Evolutionary conservation across 2,113 vertebrate genomes (phyloP).

Genomic region (Platycercus adscitus): DNA sequence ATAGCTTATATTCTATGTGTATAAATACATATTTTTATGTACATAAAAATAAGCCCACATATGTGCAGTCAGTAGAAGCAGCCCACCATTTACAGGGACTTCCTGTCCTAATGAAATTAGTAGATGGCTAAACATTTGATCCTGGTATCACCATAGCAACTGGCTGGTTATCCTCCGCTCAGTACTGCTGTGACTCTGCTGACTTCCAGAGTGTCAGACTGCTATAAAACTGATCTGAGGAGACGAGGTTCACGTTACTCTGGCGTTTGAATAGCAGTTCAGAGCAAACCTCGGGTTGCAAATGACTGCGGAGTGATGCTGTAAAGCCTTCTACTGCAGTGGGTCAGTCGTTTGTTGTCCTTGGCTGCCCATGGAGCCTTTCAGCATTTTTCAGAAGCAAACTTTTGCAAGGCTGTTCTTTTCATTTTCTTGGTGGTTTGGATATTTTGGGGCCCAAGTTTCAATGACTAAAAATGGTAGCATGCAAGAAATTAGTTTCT

Average conservation of each 20-base stretch:
- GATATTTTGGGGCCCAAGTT: neutral
- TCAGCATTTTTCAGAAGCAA: neutral
- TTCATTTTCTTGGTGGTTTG: neutral
- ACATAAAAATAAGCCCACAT: neutral
- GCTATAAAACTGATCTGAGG: neutral
- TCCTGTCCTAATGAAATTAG: neutral
- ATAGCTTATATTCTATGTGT: too few species aligned
- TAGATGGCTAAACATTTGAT: neutral
- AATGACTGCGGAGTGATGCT: neutral
- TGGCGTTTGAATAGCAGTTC: neutral
- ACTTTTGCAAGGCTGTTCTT: neutral
- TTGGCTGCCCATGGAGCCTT: neutral
- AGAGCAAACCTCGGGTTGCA: neutral
- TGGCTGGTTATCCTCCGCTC: neutral
- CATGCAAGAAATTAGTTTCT: neutral
- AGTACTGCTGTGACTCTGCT: neutral
- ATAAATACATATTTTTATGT: neutral
- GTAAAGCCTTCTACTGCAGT: neutral
- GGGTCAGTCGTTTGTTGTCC: neutral
- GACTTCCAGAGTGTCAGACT: neutral
- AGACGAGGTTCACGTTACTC: rapidly evolving
- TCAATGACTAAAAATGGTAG: neutral
- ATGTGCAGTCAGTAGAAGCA: neutral
- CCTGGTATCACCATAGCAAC: neutral
- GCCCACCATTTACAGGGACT: neutral